A percentile compares a stretch with the other conserved stretches of the same genome.
phyloP scores from a whole-genome alignment of 2,797 vertebrate genomes.

The Hylomyscus alleni region DNA sequence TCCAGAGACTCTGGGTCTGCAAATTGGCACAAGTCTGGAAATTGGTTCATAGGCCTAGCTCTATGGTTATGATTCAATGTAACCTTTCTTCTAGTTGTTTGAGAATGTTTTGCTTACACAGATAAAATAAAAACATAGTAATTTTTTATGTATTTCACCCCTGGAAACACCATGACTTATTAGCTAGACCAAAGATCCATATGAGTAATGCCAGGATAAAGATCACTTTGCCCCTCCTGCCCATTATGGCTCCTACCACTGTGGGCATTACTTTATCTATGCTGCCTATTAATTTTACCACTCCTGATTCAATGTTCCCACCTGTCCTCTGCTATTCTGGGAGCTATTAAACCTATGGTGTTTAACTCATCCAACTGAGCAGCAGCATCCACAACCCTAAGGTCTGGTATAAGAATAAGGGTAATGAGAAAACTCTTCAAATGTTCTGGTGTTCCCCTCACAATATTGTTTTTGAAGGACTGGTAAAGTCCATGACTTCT shows the following conservation, averaged over 20 bases:
- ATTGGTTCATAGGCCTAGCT: not conserved
- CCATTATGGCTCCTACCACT: not conserved
- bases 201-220: not conserved
- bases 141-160: not conserved
- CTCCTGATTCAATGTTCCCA: not conserved
- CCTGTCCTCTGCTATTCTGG: not conserved
- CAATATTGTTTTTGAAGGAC: not conserved
- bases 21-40: not conserved
- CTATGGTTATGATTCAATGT: not conserved
- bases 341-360: not conserved
- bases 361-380: not conserved
- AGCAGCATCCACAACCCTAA: not conserved
- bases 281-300: not conserved
- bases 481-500: not conserved
- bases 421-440: not conserved
- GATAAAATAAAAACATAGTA: not conserved
- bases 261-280: not conserved
- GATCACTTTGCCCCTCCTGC: not conserved
- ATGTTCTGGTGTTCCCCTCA: not conserved
- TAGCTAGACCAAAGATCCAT: not conserved
- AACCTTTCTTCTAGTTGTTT: not conserved
- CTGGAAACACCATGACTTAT: not conserved
- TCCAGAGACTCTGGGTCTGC: not conserved
- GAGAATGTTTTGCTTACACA: not conserved
- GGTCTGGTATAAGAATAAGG: not conserved